phyloP scores from a whole-genome alignment of 2,797 vertebrate species.

The Oophaga sylvatica region DNA sequence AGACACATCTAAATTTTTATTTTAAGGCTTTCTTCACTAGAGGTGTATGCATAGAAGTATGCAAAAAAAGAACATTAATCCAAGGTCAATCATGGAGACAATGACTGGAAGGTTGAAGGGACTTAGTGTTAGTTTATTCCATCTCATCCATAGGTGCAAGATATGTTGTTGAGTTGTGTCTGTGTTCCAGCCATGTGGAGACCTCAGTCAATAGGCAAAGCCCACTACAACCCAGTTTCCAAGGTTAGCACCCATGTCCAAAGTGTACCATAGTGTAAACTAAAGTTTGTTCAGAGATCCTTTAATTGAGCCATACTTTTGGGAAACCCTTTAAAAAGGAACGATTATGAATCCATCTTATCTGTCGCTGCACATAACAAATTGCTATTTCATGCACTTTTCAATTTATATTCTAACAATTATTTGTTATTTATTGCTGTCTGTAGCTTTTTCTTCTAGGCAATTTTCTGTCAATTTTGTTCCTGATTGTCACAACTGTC shows the following conservation, averaged over 20 bases:
- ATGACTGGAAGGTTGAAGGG: not conserved
- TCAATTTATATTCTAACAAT: conserved; percentile 19
- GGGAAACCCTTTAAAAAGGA: not conserved
- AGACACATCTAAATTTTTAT: no score
- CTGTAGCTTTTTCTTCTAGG: not conserved
- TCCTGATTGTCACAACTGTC: not conserved
- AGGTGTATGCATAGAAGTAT: no score
- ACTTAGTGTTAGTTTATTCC: not conserved
- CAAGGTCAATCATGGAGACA: not conserved
- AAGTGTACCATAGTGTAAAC: no score
- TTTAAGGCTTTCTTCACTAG: no score
- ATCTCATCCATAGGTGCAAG: not conserved
- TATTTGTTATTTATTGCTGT: conserved; percentile 37
- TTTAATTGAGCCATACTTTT: not conserved
- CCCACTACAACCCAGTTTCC: not conserved
- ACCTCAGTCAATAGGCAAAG: not conserved
- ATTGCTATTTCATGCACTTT: conserved; percentile 15
- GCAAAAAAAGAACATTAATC: no score
- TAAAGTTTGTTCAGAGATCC: not conserved
- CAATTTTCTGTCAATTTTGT: conserved; percentile 40
- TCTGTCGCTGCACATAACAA: conserved; percentile 5
- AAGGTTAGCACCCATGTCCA: not conserved
- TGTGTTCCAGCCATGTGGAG: not conserved
- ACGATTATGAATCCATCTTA: not conserved
- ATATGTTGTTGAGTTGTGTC: not conserved